Percentiles rank a stretch among this genome's conserved stretches.
Evolutionary conservation across 2,888 invertebrate species (phyloP).

Genomic region (Salticus scenicus): DNA sequence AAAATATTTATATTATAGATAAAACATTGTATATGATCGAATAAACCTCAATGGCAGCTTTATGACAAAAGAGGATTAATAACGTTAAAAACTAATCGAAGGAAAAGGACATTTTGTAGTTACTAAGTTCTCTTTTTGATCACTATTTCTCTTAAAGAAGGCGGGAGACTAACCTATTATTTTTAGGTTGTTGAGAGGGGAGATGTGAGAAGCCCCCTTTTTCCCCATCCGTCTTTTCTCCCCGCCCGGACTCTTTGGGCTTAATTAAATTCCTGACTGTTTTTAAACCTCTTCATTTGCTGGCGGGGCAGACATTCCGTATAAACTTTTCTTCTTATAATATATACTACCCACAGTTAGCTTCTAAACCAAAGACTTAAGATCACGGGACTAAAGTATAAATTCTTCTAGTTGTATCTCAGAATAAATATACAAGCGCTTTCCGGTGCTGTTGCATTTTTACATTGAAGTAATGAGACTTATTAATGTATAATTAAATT

Average conservation of each 20-base stretch:
- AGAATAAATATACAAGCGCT: too few species aligned
- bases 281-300: slow-evolving; percentile 62
- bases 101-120: slow-evolving; percentile 6
- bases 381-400: slow-evolving; percentile 14
- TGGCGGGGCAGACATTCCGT: slow-evolving; percentile 16
- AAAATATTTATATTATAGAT: too few species aligned
- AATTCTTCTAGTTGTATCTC: not conserved
- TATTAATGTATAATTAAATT: too few species aligned
- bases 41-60: not conserved
- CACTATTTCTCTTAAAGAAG: not conserved
- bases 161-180: slow-evolving; percentile 25
- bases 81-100: slow-evolving; percentile 29
- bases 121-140: slow-evolving; percentile 10
- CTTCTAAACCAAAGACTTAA: slow-evolving; percentile 1
- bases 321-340: slow-evolving; percentile 8
- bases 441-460: too few species aligned
- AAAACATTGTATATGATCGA: too few species aligned
- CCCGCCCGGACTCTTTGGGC: slow-evolving; percentile 32
- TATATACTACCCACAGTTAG: slow-evolving; percentile 26
- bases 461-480: too few species aligned
- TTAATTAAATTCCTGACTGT: slow-evolving; percentile 64
- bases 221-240: slow-evolving; percentile 19
- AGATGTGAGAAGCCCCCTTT: not conserved
- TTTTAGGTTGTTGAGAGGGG: slow-evolving; percentile 20
- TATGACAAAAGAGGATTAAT: slow-evolving; percentile 31